Evolutionary conservation across 1,140 invertebrate species (phyloP).

Genomic region (Hypsibius dujardini): DNA sequence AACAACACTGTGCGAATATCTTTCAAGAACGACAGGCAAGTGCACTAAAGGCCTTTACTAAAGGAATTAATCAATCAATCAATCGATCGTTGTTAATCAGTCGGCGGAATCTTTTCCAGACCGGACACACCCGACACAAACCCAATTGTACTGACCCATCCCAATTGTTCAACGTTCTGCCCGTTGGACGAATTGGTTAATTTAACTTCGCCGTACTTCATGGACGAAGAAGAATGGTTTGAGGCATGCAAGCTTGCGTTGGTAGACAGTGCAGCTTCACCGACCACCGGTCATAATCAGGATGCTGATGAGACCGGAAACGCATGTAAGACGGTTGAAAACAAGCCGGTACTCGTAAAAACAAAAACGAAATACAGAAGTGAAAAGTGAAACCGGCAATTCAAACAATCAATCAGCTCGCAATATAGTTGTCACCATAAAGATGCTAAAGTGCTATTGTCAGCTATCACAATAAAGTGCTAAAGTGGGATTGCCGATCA

Average conservation of each 20-base stretch:
- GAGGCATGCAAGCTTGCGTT: not conserved
- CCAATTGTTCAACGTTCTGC: not conserved
- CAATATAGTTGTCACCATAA: no score
- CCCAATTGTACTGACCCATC: not conserved
- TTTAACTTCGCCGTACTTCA: not conserved
- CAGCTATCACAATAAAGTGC: no score
- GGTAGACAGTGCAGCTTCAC: not conserved
- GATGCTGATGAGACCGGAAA: no score
- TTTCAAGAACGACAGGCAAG: conserved; percentile 1
- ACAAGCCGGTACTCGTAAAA: not conserved
- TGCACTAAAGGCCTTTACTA: not conserved
- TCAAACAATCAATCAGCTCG: no score
- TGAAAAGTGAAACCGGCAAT: not conserved
- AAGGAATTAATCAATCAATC: not conserved
- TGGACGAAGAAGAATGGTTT: not conserved
- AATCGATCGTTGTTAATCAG: not conserved
- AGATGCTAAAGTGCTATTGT: no score
- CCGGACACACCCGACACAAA: not conserved
- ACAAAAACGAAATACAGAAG: not conserved
- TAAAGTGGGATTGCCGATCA: no score
- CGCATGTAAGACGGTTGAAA: not conserved
- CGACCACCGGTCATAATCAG: not conserved
- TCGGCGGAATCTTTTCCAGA: not conserved
- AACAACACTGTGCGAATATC: not conserved
- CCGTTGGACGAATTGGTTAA: not conserved